Evolutionary conservation across 2,797 vertebrate genomes (phyloP).

Genomic region (Emydoidea blandingii): DNA sequence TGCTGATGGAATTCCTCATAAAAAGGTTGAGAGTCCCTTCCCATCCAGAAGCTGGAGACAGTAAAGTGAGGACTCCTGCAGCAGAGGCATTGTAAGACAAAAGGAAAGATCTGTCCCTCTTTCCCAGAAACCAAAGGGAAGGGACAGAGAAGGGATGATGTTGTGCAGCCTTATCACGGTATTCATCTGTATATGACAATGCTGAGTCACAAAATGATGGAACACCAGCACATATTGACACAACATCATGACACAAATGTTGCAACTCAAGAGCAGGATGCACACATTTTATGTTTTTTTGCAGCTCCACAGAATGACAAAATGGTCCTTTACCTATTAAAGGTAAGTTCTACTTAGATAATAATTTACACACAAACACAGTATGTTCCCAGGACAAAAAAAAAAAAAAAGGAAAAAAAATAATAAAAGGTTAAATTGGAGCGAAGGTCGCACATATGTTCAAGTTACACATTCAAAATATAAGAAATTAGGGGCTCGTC

Average conservation of each 20-base stretch:
- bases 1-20: slow-evolving; percentile 23
- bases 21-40: not conserved
- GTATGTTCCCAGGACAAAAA: not conserved
- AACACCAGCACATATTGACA: not conserved
- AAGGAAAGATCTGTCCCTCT: slow-evolving; percentile 6
- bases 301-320: not conserved
- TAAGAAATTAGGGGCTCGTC: not conserved
- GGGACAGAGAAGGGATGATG: slow-evolving; percentile 1
- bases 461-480: slow-evolving; percentile 14
- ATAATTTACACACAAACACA: not conserved
- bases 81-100: not conserved
- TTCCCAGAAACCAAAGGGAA: not conserved
- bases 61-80: not conserved
- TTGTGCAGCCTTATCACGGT: not conserved
- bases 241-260: not conserved
- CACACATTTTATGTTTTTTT: not conserved
- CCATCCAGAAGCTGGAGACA: not conserved
- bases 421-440: not conserved
- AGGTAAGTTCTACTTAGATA: not conserved
- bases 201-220: not conserved
- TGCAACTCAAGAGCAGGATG: not conserved
- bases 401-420: not conserved
- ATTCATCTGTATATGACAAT: not conserved
- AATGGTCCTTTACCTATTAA: not conserved
- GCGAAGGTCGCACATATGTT: not conserved